Conservation (phyloP, 53 echinoderm and acorn worm genomes). For the Temnopleurus reevesii region DNA sequence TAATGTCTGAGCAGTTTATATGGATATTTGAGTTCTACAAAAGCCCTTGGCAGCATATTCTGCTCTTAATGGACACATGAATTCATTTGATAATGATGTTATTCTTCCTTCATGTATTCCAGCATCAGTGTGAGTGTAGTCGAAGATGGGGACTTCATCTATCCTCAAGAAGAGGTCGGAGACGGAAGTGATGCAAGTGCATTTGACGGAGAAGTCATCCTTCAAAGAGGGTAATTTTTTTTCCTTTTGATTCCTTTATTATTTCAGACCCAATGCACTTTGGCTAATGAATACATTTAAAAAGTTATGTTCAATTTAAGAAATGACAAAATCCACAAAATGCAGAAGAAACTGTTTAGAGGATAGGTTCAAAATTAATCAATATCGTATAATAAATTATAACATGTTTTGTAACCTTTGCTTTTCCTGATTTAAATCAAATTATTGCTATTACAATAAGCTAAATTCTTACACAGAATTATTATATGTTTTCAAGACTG, state of each 20-base stretch:
- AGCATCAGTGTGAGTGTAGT: not conserved
- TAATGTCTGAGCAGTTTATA: no score
- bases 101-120: not conserved
- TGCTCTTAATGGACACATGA: no score
- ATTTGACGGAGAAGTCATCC: not conserved
- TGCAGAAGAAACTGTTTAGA: not conserved
- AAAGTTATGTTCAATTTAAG: not conserved
- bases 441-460: no score
- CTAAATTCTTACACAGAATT: no score
- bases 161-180: not conserved
- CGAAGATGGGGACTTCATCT: not conserved
- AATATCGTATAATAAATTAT: not conserved
- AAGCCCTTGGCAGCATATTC: no score
- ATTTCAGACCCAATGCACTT: no score
- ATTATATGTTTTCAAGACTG: no score
- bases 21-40: no score
- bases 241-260: not conserved
- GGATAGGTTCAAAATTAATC: not conserved
- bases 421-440: no score
- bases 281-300: not conserved
- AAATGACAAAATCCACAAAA: not conserved
- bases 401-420: no score
- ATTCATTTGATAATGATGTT: no score
- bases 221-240: not conserved
- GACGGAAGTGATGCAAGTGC: not conserved